These are phyloP conservation scores for Ciconia maguari DNA, from an alignment of 2,113 vertebrate genomes.

Conservation along the genomic window DNA sequence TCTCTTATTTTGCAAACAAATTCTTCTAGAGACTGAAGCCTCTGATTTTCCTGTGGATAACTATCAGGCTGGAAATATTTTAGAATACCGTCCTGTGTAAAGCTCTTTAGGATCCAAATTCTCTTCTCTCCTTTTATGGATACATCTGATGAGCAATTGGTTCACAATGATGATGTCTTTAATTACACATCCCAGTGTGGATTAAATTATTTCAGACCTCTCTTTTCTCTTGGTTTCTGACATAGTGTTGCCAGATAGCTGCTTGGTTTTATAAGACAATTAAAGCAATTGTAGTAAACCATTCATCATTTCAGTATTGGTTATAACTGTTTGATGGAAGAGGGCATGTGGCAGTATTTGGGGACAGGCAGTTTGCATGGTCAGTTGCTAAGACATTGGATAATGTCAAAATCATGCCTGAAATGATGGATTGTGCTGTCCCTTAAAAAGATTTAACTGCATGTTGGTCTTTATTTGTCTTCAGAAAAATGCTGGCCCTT, in stretches of 20 bases:
- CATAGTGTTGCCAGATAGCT: neutral
- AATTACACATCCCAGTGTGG: neutral
- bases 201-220: neutral
- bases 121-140: neutral
- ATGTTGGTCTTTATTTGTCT: slow-evolving; percentile 12
- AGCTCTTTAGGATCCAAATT: neutral
- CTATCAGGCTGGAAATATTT: neutral
- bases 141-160: neutral
- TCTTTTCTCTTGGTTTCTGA: neutral
- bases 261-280: neutral
- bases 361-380: neutral
- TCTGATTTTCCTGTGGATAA: neutral
- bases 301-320: neutral
- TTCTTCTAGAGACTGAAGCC: neutral
- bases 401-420: neutral
- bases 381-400: neutral
- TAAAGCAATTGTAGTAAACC: neutral
- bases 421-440: slow-evolving; percentile 21
- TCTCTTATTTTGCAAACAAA: neutral
- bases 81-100: neutral
- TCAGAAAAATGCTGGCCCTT: slow-evolving; percentile 28
- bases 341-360: neutral
- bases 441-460: neutral
- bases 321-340: neutral
- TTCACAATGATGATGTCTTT: neutral